phyloP scores from a whole-genome alignment of 2,888 invertebrate genomes.

The Drosophila emarginata region DNA sequence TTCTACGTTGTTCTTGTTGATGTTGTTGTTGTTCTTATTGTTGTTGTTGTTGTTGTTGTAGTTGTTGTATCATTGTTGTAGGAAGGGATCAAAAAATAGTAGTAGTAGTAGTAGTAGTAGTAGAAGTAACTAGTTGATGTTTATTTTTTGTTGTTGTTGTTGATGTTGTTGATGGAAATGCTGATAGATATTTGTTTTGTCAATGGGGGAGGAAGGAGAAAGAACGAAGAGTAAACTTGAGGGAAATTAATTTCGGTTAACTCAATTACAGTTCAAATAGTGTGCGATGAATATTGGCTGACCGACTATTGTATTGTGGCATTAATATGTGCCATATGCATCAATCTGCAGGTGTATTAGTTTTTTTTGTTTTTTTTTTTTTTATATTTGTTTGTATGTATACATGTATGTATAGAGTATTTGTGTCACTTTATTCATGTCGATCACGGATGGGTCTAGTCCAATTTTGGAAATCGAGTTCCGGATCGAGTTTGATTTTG shows the following conservation, averaged over 20 bases:
- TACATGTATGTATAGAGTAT: not conserved
- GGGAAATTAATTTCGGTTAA: not conserved
- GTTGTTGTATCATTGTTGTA: conserved; percentile 14
- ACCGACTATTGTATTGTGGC: not conserved
- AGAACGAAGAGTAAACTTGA: not conserved
- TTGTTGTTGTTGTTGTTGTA: conserved; percentile 21
- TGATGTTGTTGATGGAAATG: not conserved
- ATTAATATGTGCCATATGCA: no score
- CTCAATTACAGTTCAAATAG: not conserved
- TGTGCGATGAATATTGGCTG: not conserved
- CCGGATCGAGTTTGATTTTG: not conserved
- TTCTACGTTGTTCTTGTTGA: conserved; percentile 34
- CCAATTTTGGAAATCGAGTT: not conserved
- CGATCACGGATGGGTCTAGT: not conserved
- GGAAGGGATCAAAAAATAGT: conserved; percentile 1
- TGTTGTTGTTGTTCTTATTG: conserved; percentile 35
- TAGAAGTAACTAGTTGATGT: not conserved
- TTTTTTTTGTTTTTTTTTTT: no score
- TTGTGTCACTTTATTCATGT: conserved; percentile 4
- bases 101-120: not conserved
- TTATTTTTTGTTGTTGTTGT: not conserved
- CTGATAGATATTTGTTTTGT: not conserved
- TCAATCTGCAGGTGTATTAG: no score
- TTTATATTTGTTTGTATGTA: not conserved
- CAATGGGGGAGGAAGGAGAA: not conserved